Conservation (phyloP, 2,888 invertebrate genomes). For the Sepiola atlantica region DNA sequence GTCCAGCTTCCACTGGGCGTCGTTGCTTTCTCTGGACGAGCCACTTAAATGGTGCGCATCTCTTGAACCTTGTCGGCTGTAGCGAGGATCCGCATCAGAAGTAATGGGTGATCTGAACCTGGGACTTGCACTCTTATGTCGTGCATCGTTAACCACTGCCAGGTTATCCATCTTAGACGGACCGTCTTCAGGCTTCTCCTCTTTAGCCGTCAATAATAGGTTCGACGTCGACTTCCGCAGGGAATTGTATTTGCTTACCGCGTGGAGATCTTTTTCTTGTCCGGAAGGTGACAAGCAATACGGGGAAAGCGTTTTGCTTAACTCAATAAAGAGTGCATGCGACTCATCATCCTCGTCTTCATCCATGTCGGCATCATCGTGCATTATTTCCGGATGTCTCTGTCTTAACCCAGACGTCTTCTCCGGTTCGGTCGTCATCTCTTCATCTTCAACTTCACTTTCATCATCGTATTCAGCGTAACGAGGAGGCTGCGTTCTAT, state of each 20-base stretch:
- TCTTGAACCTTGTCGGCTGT: background rate
- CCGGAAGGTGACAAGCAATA: background rate
- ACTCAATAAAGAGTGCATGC: conserved; percentile 11
- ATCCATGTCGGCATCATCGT: background rate
- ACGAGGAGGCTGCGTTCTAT: background rate
- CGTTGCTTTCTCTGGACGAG: background rate
- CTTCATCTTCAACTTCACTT: background rate
- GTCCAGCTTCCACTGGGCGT: background rate
- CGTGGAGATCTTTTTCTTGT: background rate
- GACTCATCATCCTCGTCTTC: background rate
- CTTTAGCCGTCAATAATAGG: background rate
- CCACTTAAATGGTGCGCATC: background rate
- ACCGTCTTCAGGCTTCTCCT: background rate
- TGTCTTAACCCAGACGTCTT: background rate
- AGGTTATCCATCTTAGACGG: background rate
- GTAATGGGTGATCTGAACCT: background rate
- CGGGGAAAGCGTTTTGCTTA: conserved; percentile 32
- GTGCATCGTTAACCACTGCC: background rate
- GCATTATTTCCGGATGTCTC: background rate
- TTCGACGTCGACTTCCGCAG: conserved; percentile 24
- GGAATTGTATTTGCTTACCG: conserved; percentile 32
- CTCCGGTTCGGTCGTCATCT: too few relatives aligned
- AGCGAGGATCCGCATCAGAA: background rate
- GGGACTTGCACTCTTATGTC: background rate
- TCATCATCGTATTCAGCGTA: background rate